phyloP scores from a whole-genome alignment of 2,113 vertebrate genomes.

The Phycodurus eques region DNA sequence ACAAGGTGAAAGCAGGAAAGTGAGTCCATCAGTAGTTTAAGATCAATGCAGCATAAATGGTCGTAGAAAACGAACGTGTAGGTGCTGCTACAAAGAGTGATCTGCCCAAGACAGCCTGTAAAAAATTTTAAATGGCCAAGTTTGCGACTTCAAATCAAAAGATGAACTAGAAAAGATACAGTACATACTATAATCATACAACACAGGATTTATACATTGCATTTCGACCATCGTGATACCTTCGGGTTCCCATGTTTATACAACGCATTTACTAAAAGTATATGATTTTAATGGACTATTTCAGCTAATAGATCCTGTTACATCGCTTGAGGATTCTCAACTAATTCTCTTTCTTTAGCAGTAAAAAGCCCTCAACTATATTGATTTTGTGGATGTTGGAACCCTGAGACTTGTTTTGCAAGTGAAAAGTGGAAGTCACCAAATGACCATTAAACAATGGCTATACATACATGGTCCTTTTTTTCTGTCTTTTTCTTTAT shows the following conservation, averaged over 20 bases:
- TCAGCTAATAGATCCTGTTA: not conserved
- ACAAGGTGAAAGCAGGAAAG: conserved; percentile 47
- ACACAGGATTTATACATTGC: conserved; percentile 61
- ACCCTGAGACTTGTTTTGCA: conserved; percentile 54
- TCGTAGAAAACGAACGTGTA: not conserved
- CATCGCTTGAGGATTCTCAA: not conserved
- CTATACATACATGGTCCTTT: conserved; percentile 45
- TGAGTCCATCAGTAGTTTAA: conserved; percentile 68
- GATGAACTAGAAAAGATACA: conserved; percentile 40
- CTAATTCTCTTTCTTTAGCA: not conserved
- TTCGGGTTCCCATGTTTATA: conserved; percentile 56
- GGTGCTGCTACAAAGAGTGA: conserved; percentile 32
- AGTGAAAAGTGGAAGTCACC: conserved; percentile 38
- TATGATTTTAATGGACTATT: not conserved
- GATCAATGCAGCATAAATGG: conserved; percentile 68
- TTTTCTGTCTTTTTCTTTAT: not conserved
- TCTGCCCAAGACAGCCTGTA: conserved; percentile 27
- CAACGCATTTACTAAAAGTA: conserved; percentile 2
- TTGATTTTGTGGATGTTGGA: conserved; percentile 51
- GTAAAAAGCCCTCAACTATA: conserved; percentile 16
- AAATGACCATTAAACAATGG: conserved; percentile 30
- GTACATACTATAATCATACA: conserved; percentile 31
- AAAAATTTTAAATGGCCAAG: conserved; percentile 43
- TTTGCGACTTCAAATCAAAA: conserved; percentile 38
- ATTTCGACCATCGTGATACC: conserved; percentile 50